These are phyloP conservation scores for Crenichthys baileyi DNA, from an alignment of 2,797 vertebrate genomes.

Conservation along the genomic window DNA sequence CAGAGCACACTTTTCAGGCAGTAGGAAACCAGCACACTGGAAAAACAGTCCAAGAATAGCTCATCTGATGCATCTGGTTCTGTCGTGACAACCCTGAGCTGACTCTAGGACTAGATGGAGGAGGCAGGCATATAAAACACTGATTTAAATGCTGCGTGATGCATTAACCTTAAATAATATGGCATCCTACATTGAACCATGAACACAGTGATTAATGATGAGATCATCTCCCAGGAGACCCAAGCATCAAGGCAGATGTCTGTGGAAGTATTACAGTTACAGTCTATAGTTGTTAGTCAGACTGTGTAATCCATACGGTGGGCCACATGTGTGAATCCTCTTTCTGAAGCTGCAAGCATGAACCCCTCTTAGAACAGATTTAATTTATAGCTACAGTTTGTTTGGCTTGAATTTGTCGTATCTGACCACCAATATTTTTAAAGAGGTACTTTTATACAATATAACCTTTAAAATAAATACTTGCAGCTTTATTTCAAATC, in stretches of 20 bases:
- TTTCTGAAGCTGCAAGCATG: background rate
- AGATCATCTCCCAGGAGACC: constrained; percentile 33
- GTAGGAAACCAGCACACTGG: constrained; percentile 53
- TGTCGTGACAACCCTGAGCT: constrained; percentile 70
- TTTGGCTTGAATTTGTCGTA: background rate
- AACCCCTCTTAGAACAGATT: constrained; percentile 5
- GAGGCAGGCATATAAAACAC: constrained; percentile 40
- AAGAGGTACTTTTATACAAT: background rate
- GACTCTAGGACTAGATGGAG: constrained; percentile 49
- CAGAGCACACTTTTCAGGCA: constrained; percentile 56
- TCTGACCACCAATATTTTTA: background rate
- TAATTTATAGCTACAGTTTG: background rate
- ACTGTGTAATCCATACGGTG: constrained; percentile 32
- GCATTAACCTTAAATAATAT: constrained; percentile 41
- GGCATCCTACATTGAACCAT: constrained; percentile 33
- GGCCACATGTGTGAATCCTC: background rate
- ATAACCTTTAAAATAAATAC: background rate
- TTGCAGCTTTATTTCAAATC: background rate
- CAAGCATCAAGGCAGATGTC: constrained; percentile 29
- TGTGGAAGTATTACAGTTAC: constrained; percentile 14
- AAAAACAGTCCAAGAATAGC: constrained; percentile 73
- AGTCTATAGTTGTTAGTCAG: constrained; percentile 41
- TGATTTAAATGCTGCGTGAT: constrained; percentile 41
- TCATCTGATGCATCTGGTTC: constrained; percentile 72
- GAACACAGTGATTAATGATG: constrained; percentile 56